Base-by-base conservation (phyloP, 2,113 vertebrate species). In the Origma solitaria region DNA sequence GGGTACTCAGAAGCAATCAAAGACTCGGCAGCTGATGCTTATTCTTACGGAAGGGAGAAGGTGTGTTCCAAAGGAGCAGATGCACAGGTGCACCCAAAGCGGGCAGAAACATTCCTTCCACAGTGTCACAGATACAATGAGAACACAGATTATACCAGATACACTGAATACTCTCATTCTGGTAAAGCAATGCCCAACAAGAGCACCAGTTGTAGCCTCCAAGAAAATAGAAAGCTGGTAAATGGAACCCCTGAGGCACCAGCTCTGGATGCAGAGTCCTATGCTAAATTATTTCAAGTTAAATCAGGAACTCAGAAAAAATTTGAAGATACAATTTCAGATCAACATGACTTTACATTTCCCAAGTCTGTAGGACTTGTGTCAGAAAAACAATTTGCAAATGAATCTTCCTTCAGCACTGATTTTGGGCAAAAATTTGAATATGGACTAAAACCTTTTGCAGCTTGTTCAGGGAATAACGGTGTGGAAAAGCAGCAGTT, bases 351-450 rank as follows among this genome's bases (percentile, higher is more conserved):
- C 92, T 98, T 98, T 60, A 42, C 94, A 14, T 97, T 98, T 97
- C 88, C 96, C 80, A 98, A 98, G 92, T 91, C 96, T 83, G 75
- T 85, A 58, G 92, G 96, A 88, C 96, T 96, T 50, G 38, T 97
- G 9, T 71, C 98, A 92, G 98, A 98, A 93, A 98, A 98, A 45
- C 96, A 97, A 5, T 97, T 97, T 94, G 83, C 89, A 93, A 98
- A 95, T 24, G 97, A 98, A 93, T 79, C 97, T 93, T 90, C 92
- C 38, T 98, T 98, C 60, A 60, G 94, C 89, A 38, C 96, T 86
- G 98, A 98, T 92, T 97, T 97, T 19, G 96, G 94, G 44, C 96
- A 97, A 88, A 98, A 98, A 88, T 91, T 97, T 86, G 98, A 98
- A 51, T 98, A 96, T 94, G 97, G 96, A 82, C 73, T 97, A 35